Base-by-base conservation (phyloP, 2,113 vertebrate species). In the Chaenocephalus aceratus region DNA sequence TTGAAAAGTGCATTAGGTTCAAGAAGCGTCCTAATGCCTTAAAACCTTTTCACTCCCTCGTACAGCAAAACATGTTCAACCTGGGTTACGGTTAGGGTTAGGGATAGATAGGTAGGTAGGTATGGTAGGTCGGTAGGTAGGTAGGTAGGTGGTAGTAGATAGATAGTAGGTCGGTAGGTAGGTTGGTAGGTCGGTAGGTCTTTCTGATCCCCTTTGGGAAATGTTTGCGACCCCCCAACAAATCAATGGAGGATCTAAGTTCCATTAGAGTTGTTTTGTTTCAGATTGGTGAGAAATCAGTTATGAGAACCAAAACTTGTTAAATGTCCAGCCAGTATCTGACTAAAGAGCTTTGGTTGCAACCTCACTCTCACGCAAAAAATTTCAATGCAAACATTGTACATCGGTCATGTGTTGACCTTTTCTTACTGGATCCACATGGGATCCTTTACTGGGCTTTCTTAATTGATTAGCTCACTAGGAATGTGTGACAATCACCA, bases 381-480 rank as follows among this genome's bases (percentile, higher is more conserved):
- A 21, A 56, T 77, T 82, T 90, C 77, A 63, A 85, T 66, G 52
- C 4, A 10, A 62, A 2, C 57, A 68, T 63, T 36, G 45, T 10
- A 16, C 13, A 13, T 18, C 2, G 21, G 77, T 83, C 77, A 72
- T 77, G 74, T 52, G 66, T 11, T 6, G 46, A 13, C 36, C 67
- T 74, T 54, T 69, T 82, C 44, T 58, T 46, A 30, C 66, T 58
- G 56, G 77, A 57, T 23, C 45, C 12, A 64, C 71, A 75, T 49
- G 44, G 65, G 61, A 54, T 66, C 53, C 48, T 82, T 77, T 77
- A 41, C 65, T 54, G 86, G 41, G 66, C 59, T 65, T 64, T 48
- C 52, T 77, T 65, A 89, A 86, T 61, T 75, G 82, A 92, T 90
- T 82, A 75, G 83, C 75, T 89, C 69, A 82, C 93, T 85, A 90